Evolutionary conservation across 2,113 vertebrate genomes (phyloP), one percentile per base, ranked within the genome.

Genomic region (Copsychus sechellarum): DNA sequence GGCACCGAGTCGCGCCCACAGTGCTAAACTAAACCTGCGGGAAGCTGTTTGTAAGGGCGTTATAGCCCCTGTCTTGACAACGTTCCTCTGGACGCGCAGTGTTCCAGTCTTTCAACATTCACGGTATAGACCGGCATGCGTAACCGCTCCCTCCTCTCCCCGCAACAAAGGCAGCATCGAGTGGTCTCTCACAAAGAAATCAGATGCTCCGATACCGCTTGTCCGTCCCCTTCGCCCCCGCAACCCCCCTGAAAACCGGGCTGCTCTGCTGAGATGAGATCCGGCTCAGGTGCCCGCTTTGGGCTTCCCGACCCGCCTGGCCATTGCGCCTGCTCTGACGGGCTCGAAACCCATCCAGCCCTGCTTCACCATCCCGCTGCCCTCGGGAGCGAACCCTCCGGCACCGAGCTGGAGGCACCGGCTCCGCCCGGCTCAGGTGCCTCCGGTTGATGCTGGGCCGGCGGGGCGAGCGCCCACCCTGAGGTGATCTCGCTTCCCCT

Each of bases 311-410:
- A 21, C 14, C 36, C n/a, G 10, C n/a, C 60, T 22, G 50, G 38
- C 77, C 11, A 14, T 1, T 31, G 54, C 29, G n/a, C 50, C 48
- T 4, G 40, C 45, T 87, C 54, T 33, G 50, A 29, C 1, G 24
- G 21, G 13, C 45, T 48, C 24, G 8, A 60, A 50, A 8, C 4
- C 16, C 10, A 12, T 24, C 25, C 60, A 21, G 34, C 50, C 2
- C 36, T 38, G 51, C 69, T 62, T 70, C 86, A n/a, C 36, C n/a
- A 47, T 56, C 5, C 42, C 36, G 2, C 69, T 15, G 81, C 13
- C 25, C 18, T 13, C 33, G 2, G 0, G 47, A 40, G 58, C 29
- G 6, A 12, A 33, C 2, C 31, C 31, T 24, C n/a, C 8, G 9
- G 58, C 15, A 29, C 28, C 3, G 17, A 36, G 7, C 26, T 60